Percentiles rank a stretch among this genome's conserved stretches.
Conservation (phyloP, 2,888 invertebrate species). For the Thera obeliscata region DNA sequence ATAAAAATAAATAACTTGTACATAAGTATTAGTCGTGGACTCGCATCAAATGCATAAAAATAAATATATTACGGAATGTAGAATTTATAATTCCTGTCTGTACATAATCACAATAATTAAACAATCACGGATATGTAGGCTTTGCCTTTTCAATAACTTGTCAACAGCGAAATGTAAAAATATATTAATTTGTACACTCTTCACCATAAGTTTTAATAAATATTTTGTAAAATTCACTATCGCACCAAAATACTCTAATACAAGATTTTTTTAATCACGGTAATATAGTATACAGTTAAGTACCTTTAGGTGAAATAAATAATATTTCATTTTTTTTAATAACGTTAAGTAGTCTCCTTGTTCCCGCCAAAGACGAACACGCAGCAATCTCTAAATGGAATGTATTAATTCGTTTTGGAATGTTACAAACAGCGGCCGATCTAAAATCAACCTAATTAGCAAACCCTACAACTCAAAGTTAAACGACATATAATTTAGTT, state of each 20-base stretch:
- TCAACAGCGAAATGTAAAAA: slow-evolving; percentile 83
- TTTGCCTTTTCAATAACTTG: slow-evolving; percentile 75
- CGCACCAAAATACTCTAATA: slow-evolving; percentile 82
- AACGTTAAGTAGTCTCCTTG: slow-evolving; percentile 68
- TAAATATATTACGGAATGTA: slow-evolving; percentile 77
- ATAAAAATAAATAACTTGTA: slow-evolving; percentile 61
- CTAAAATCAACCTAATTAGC: slow-evolving; percentile 42
- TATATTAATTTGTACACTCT: slow-evolving; percentile 84
- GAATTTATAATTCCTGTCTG: slow-evolving; percentile 82
- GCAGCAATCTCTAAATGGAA: slow-evolving; percentile 65
- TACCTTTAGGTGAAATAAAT: slow-evolving; percentile 73
- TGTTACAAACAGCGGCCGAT: slow-evolving; percentile 53
- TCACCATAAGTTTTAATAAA: slow-evolving; percentile 69
- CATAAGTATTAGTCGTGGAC: slow-evolving; percentile 82
- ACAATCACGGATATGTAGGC: slow-evolving; percentile 79
- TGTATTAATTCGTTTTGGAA: slow-evolving; percentile 69
- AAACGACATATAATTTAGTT: slow-evolving; percentile 47
- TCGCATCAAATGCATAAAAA: slow-evolving; percentile 80
- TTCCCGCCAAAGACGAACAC: slow-evolving; percentile 78
- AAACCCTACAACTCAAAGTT: slow-evolving; percentile 48
- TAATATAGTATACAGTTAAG: slow-evolving; percentile 66
- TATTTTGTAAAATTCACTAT: slow-evolving; percentile 82
- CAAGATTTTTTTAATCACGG: slow-evolving; percentile 66
- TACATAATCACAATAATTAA: slow-evolving; percentile 80
- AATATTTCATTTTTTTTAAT: slow-evolving; percentile 57